phyloP scores from a whole-genome alignment of 1,140 invertebrate species.

The Delia radicum region DNA sequence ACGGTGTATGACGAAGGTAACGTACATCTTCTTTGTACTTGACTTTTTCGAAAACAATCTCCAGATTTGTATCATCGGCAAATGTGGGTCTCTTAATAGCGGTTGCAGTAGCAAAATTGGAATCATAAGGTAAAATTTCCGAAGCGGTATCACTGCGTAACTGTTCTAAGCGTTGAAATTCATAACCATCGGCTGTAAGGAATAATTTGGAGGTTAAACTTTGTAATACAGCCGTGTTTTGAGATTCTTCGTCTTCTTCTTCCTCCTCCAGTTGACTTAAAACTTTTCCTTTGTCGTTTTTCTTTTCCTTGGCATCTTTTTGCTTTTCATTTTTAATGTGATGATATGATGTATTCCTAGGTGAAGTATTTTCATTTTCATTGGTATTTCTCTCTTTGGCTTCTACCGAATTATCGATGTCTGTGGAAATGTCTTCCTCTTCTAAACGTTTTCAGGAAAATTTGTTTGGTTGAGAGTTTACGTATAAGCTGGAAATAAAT shows the following conservation, averaged over 20 bases:
- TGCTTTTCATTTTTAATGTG: not conserved
- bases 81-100: not conserved
- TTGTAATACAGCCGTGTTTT: slow-evolving; percentile 9
- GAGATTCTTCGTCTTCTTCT: not conserved
- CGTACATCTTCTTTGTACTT: slow-evolving; percentile 46
- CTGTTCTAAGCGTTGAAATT: slow-evolving; percentile 31
- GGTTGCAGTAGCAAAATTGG: slow-evolving; percentile 16
- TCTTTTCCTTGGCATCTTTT: not conserved
- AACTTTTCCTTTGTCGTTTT: not conserved
- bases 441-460: slow-evolving; percentile 14
- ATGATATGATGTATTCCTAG: not conserved
- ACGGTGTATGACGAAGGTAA: slow-evolving; percentile 49
- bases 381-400: slow-evolving; percentile 1
- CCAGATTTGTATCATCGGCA: slow-evolving; percentile 21
- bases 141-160: slow-evolving; percentile 24
- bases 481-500: not conserved
- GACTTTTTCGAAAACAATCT: slow-evolving; percentile 42
- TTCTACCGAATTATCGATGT: not conserved
- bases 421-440: slow-evolving; percentile 10
- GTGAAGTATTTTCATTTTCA: slow-evolving; percentile 28
- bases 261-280: slow-evolving; percentile 23
- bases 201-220: slow-evolving; percentile 27
- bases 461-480: slow-evolving; percentile 6
- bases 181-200: slow-evolving; percentile 30
- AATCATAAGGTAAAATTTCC: slow-evolving; percentile 13